Evolutionary conservation across 2,797 vertebrate species (phyloP).

Genomic region (Carapus acus): DNA sequence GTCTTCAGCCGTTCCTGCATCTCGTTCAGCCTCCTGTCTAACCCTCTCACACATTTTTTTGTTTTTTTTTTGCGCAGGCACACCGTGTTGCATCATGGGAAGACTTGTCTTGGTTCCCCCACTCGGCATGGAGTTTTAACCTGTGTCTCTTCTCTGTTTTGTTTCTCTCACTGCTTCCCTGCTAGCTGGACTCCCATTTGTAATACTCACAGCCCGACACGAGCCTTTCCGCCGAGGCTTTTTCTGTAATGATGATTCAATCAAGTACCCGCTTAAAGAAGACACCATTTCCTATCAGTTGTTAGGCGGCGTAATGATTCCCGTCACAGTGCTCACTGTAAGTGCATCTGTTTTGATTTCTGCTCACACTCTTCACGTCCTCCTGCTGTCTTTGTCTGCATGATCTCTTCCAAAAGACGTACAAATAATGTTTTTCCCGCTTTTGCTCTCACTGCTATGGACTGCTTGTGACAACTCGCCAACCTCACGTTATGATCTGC

Average conservation of each 20-base stretch:
- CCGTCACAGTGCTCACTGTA: slow-evolving; percentile 88
- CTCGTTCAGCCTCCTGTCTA: background rate
- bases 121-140: slow-evolving; percentile 40
- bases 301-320: slow-evolving; percentile 94
- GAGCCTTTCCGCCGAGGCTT: slow-evolving; percentile 88
- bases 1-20: background rate
- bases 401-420: too few species aligned
- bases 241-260: slow-evolving; percentile 98
- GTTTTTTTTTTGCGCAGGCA: slow-evolving; percentile 12
- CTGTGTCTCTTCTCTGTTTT: slow-evolving; percentile 21
- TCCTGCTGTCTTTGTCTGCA: background rate
- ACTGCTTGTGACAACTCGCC: background rate
- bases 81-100: slow-evolving; percentile 39
- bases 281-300: slow-evolving; percentile 97
- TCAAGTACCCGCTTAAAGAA: slow-evolving; percentile 93
- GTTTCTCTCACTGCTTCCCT: slow-evolving; percentile 74
- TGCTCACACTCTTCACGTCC: slow-evolving; percentile 7
- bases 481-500: background rate
- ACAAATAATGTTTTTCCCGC: too few species aligned
- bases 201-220: slow-evolving; percentile 85
- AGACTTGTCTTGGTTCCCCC: too few species aligned
- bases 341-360: slow-evolving; percentile 71
- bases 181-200: slow-evolving; percentile 96
- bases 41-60: background rate
- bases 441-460: background rate